Evolutionary conservation across 2,797 vertebrate genomes (phyloP).

Genomic region (Alosa sapidissima): DNA sequence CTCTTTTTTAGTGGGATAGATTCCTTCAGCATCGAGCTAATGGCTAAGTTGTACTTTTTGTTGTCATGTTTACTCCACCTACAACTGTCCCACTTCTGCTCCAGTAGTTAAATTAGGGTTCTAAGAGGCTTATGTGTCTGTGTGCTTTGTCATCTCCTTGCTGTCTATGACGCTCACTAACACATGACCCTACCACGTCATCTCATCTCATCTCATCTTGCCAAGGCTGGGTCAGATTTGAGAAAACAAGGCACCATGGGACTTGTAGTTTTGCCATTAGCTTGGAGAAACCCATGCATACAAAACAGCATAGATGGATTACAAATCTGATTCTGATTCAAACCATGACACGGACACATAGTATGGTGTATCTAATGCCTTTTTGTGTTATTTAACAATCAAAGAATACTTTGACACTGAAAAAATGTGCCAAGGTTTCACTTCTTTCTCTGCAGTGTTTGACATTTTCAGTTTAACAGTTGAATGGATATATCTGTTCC

Average conservation of each 20-base stretch:
- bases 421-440: not conserved
- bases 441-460: not conserved
- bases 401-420: not conserved
- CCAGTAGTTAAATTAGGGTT: conserved; percentile 65
- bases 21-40: not conserved
- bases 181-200: conserved; percentile 34
- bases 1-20: not conserved
- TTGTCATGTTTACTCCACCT: not conserved
- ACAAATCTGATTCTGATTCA: not conserved
- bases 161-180: conserved; percentile 29
- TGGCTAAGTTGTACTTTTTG: not conserved
- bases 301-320: not conserved
- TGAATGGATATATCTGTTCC: not conserved
- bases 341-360: not conserved
- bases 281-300: not conserved
- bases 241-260: conserved; percentile 39
- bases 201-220: conserved; percentile 28
- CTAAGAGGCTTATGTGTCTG: conserved; percentile 62
- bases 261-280: conserved; percentile 39
- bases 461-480: not conserved
- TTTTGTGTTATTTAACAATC: not conserved
- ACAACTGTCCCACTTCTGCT: conserved; percentile 24
- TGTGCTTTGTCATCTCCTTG: conserved; percentile 50
- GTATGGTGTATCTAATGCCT: not conserved
- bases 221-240: not conserved